phyloP scores from a whole-genome alignment of 2,113 vertebrate species.

The Hydrolagus affinis region DNA sequence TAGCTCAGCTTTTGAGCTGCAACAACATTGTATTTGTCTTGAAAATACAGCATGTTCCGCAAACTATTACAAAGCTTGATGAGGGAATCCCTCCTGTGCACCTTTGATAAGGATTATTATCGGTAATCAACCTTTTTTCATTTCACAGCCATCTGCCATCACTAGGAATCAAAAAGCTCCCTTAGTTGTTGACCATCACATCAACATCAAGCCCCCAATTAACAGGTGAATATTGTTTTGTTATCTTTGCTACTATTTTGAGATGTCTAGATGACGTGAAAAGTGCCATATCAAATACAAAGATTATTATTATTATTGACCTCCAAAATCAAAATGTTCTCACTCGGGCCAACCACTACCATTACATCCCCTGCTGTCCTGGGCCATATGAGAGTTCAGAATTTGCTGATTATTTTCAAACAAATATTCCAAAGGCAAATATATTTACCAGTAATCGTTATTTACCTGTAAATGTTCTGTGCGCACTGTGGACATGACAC shows the following conservation, averaged over 20 bases:
- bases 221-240: conserved; percentile 54
- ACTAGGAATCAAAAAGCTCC: conserved; percentile 56
- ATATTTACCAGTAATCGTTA: too few relatives aligned
- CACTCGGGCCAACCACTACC: too few relatives aligned
- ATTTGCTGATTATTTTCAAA: too few relatives aligned
- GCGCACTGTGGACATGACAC: conserved; percentile 38
- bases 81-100: background rate
- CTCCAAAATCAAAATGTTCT: too few relatives aligned
- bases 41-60: background rate
- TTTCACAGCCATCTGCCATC: conserved; percentile 64
- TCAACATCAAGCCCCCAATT: conserved; percentile 47
- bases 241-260: too few relatives aligned
- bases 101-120: background rate
- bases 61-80: background rate
- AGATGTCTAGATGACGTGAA: too few relatives aligned
- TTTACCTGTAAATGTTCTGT: conserved; percentile 40
- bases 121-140: background rate
- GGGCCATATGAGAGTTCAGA: too few relatives aligned
- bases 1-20: background rate
- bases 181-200: conserved; percentile 53
- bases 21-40: background rate
- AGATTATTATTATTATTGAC: too few relatives aligned
- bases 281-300: too few relatives aligned
- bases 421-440: too few relatives aligned
- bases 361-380: too few relatives aligned